A percentile compares a stretch with the other conserved stretches of the same genome.
Conservation (phyloP, 2,797 vertebrate genomes). For the Petrocephalus sullivani region DNA sequence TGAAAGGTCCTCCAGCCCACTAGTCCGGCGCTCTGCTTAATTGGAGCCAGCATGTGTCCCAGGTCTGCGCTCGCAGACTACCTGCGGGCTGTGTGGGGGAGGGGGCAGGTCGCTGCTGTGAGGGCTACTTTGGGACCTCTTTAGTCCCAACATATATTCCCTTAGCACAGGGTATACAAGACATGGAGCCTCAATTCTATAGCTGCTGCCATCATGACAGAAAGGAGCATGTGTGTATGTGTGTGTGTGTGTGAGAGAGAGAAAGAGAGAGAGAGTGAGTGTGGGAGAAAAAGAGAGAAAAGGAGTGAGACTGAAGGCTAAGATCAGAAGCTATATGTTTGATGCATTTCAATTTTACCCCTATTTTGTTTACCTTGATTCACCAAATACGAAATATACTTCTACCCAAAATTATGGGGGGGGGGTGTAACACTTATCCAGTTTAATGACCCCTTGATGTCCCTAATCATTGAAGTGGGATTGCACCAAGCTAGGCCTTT, state of each 20-base stretch:
- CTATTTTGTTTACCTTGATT: not conserved
- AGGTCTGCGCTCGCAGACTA: not conserved
- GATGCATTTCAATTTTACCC: not conserved
- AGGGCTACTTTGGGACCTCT: not conserved
- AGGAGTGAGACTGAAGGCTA: not conserved
- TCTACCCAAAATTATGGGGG: not conserved
- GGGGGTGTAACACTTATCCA: not conserved
- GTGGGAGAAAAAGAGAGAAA: not conserved
- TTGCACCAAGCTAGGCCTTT: not conserved
- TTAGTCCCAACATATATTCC: not conserved
- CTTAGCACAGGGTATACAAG: not conserved
- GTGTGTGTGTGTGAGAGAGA: not conserved
- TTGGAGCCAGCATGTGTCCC: not conserved
- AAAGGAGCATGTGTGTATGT: not conserved
- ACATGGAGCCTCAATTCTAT: not conserved
- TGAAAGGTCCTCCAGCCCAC: not conserved
- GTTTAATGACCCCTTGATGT: constrained; percentile 3
- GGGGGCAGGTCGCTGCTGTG: not conserved
- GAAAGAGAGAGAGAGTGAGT: not conserved
- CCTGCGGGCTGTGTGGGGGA: not conserved
- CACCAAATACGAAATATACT: not conserved
- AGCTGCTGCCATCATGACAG: not conserved
- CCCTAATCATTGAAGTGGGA: not conserved
- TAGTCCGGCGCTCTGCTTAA: not conserved
- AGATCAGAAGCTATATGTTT: not conserved